A percentile compares a stretch with the other conserved stretches of the same genome.
These are phyloP conservation scores for Syngnathus floridae DNA, from an alignment of 2,113 vertebrate genomes.

Conservation along the genomic window DNA sequence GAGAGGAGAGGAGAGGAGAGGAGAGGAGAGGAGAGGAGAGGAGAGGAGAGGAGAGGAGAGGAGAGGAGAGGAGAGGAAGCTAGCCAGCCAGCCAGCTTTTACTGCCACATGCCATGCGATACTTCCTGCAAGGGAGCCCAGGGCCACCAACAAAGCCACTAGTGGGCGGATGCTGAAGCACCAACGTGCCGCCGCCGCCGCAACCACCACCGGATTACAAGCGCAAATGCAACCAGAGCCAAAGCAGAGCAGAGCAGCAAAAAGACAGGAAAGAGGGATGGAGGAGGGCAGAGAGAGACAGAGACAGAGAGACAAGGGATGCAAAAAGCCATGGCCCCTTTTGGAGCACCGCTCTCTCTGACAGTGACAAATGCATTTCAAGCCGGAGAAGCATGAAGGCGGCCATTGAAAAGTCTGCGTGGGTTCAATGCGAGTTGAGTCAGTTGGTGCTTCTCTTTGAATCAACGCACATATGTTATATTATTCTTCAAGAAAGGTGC, in stretches of 20 bases:
- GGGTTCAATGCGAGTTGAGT: constrained; percentile 53
- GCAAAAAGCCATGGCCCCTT: constrained; percentile 10
- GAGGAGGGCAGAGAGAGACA: too few species aligned
- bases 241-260: constrained; percentile 37
- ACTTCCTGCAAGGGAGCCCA: constrained; percentile 73
- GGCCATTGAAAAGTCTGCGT: constrained; percentile 55
- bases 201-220: constrained; percentile 54
- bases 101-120: constrained; percentile 66
- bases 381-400: constrained; percentile 50
- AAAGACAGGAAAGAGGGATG: constrained; percentile 21
- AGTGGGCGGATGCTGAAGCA: constrained; percentile 28
- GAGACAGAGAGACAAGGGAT: neutral
- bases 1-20: constrained; percentile 40
- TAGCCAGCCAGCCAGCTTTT: constrained; percentile 51
- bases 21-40: constrained; percentile 18
- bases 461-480: constrained; percentile 11
- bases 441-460: constrained; percentile 36
- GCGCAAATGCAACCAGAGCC: constrained; percentile 67
- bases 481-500: constrained; percentile 48
- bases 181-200: constrained; percentile 2
- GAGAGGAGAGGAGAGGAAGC: too few species aligned
- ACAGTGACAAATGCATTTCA: constrained; percentile 62
- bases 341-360: constrained; percentile 6
- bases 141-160: constrained; percentile 63
- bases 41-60: constrained; percentile 16